A percentile compares a stretch with the other conserved stretches of the same genome.
Evolutionary conservation across 2,888 invertebrate species (phyloP).

Genomic region (Polydrusus pterygomalis): DNA sequence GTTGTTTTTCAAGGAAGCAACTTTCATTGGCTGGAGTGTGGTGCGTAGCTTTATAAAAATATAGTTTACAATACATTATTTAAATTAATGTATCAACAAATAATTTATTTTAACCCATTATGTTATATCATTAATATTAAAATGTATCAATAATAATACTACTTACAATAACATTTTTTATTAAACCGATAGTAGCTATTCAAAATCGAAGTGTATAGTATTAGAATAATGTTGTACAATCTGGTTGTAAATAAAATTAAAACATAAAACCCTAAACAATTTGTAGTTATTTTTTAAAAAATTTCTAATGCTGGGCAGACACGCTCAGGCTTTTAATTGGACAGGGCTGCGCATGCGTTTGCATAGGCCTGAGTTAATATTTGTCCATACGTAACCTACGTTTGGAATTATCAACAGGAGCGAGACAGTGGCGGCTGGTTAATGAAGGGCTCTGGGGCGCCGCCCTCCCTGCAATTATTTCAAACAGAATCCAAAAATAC

Average conservation of each 20-base stretch:
- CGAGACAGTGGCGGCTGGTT: no score
- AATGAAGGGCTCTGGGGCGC: no score
- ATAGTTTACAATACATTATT: conserved; percentile 52
- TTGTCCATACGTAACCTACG: no score
- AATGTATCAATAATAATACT: conserved; percentile 67
- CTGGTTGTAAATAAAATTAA: conserved; percentile 72
- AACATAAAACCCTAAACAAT: conserved; percentile 40
- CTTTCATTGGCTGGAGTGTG: conserved; percentile 19
- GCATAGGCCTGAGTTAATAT: no score
- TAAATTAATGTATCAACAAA: conserved; percentile 52
- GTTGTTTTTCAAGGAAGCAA: conserved; percentile 22
- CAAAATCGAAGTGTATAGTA: conserved; percentile 72
- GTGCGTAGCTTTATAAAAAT: conserved; percentile 47
- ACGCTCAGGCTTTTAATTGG: no score
- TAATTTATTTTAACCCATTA: conserved; percentile 65
- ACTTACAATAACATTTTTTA: conserved; percentile 70
- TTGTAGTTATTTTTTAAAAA: neutral
- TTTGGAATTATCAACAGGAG: no score
- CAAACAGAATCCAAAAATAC: no score
- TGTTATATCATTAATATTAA: conserved; percentile 65
- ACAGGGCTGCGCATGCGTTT: no score
- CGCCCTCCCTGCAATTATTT: no score
- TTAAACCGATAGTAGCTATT: conserved; percentile 70
- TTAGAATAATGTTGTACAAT: conserved; percentile 71
- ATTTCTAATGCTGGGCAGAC: no score